Percentiles rank a stretch among this genome's conserved stretches.
phyloP scores from a whole-genome alignment of 2,888 invertebrate species.

The Ornithoptera priamus region DNA sequence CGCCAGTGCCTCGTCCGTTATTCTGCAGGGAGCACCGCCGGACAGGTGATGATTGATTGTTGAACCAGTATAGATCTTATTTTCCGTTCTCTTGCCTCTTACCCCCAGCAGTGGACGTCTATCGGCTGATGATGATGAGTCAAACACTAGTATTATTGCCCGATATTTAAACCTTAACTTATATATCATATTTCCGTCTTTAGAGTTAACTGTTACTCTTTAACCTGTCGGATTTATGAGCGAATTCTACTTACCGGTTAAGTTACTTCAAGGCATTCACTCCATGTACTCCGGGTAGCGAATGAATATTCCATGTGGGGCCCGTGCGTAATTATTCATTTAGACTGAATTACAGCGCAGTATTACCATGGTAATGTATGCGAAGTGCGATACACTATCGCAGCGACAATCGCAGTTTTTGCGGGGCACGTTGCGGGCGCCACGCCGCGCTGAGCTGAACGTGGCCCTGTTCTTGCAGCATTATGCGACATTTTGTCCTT shows the following conservation, averaged over 20 bases:
- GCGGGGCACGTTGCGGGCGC: conserved; percentile 21
- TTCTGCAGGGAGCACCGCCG: too few relatives aligned
- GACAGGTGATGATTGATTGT: too few relatives aligned
- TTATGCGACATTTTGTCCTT: conserved; percentile 22
- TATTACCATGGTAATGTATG: conserved; percentile 33
- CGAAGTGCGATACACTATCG: conserved; percentile 29
- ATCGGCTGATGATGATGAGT: too few relatives aligned
- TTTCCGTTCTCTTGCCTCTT: too few relatives aligned
- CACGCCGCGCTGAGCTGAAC: conserved; percentile 5
- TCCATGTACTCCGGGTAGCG: conserved; percentile 8
- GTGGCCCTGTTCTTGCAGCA: conserved; percentile 26
- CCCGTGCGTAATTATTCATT: conserved; percentile 42
- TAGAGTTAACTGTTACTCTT: not conserved
- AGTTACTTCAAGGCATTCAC: not conserved
- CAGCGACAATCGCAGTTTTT: conserved; percentile 28
- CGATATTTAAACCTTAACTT: too few relatives aligned
- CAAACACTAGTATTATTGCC: too few relatives aligned
- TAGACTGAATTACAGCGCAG: conserved; percentile 38
- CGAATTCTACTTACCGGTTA: not conserved
- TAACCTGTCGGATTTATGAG: not conserved
- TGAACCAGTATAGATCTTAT: too few relatives aligned
- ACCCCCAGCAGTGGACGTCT: too few relatives aligned
- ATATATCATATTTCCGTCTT: too few relatives aligned
- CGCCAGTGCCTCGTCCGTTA: too few relatives aligned
- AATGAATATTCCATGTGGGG: conserved; percentile 39